phyloP scores from a whole-genome alignment of 2,888 invertebrate species.

The Acrobeloides nanus region DNA sequence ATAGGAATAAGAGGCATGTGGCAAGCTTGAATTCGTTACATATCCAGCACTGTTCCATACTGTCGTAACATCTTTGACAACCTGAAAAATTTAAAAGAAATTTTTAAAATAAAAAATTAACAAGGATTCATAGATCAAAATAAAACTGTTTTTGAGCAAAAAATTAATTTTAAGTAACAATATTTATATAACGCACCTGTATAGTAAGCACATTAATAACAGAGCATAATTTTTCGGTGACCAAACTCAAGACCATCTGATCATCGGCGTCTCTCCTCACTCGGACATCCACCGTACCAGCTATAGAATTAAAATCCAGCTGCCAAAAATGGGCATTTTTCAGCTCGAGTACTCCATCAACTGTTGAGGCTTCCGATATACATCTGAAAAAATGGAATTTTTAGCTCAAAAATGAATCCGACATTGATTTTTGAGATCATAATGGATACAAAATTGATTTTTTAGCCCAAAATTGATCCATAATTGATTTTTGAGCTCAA shows the following conservation, averaged over 20 bases:
- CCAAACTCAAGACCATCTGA: constrained; percentile 62
- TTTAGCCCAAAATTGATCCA: no score
- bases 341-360: constrained; percentile 65
- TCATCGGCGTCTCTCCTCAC: constrained; percentile 64
- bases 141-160: not conserved
- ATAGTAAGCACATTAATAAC: constrained; percentile 61
- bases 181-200: constrained; percentile 55
- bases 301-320: constrained; percentile 62
- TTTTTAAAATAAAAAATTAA: not conserved
- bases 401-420: no score
- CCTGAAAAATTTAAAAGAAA: constrained; percentile 11
- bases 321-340: constrained; percentile 65
- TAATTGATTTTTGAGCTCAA: no score
- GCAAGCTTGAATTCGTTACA: not conserved
- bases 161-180: not conserved
- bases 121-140: not conserved
- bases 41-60: constrained; percentile 17
- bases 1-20: no score
- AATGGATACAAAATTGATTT: no score
- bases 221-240: constrained; percentile 61
- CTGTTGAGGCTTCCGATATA: constrained; percentile 62
- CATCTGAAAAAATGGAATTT: no score
- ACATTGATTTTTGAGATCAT: no score
- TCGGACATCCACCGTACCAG: constrained; percentile 61
- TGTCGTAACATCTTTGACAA: constrained; percentile 23